Conservation (phyloP, 2,888 invertebrate species). For the Ichneumoninae sp. region DNA sequence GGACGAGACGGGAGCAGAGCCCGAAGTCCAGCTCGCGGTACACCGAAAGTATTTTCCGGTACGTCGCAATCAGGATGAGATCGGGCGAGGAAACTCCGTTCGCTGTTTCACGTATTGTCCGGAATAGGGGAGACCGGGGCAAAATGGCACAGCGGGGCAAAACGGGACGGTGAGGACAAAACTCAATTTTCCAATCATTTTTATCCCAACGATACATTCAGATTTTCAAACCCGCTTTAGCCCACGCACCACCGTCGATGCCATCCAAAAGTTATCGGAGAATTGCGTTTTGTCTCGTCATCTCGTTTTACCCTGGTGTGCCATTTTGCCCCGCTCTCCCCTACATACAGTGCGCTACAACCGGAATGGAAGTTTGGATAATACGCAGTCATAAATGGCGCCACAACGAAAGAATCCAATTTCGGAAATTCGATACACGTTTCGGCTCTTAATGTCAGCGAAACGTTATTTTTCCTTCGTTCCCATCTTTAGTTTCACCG, state of each 20-base stretch:
- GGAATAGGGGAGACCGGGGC: neutral
- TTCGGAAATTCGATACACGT: constrained; percentile 66
- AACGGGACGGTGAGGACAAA: no score
- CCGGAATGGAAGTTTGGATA: constrained; percentile 56
- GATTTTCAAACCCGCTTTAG: no score
- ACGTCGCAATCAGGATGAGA: constrained; percentile 52
- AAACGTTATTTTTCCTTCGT: constrained; percentile 52
- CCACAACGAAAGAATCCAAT: constrained; percentile 66
- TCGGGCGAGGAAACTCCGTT: constrained; percentile 52
- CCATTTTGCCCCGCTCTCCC: no score
- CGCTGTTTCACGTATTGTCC: constrained; percentile 16
- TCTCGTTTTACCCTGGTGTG: no score
- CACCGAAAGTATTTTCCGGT: constrained; percentile 52
- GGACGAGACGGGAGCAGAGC: neutral
- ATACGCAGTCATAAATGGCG: constrained; percentile 68
- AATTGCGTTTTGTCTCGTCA: no score
- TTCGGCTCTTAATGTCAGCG: constrained; percentile 62
- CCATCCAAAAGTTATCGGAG: no score
- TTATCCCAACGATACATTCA: no score
- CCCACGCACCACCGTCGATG: no score
- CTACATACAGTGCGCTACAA: constrained; percentile 19
- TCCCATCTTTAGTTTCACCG: constrained; percentile 58
- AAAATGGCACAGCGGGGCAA: no score
- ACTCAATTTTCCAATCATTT: no score
- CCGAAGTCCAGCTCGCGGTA: neutral